Percentiles rank a stretch among this genome's conserved stretches.
phyloP scores from a whole-genome alignment of 2,797 vertebrate genomes.

The Enteromius treurensis region DNA sequence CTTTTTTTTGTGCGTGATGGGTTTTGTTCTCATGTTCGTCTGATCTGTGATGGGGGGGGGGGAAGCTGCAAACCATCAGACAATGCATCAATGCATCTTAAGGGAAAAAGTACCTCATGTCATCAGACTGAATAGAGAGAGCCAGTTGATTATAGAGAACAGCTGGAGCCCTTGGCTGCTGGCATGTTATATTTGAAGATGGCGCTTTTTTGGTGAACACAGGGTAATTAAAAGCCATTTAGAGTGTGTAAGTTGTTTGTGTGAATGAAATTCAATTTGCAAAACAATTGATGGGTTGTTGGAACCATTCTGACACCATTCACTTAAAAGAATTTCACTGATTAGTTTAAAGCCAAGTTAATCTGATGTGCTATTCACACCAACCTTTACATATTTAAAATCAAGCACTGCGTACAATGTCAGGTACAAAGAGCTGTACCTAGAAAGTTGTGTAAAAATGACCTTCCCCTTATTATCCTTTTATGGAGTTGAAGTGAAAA shows the following conservation, averaged over 20 bases:
- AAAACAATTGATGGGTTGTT: conserved; percentile 9
- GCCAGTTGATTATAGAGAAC: conserved; percentile 77
- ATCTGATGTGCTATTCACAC: not conserved
- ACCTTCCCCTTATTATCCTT: not conserved
- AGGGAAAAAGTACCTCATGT: conserved; percentile 80
- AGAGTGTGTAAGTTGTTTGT: conserved; percentile 15
- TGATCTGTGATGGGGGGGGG: not conserved
- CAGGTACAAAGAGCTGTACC: not conserved
- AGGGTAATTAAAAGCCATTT: not conserved
- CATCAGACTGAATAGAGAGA: conserved; percentile 75
- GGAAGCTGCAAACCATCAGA: conserved; percentile 66
- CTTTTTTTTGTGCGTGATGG: conserved; percentile 48
- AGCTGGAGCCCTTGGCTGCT: conserved; percentile 65
- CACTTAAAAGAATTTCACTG: conserved; percentile 5
- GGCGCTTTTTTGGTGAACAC: conserved; percentile 15
- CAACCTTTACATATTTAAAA: conserved; percentile 28
- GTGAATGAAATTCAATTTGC: conserved; percentile 12
- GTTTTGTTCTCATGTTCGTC: conserved; percentile 42
- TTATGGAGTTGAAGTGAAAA: not conserved
- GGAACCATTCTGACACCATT: not conserved
- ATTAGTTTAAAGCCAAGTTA: not conserved
- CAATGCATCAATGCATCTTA: conserved; percentile 72
- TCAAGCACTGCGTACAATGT: not conserved
- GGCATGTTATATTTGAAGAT: conserved; percentile 57
- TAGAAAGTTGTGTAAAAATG: not conserved